Base-by-base conservation (phyloP, 1,140 invertebrate species). In the Ylistrum balloti region DNA sequence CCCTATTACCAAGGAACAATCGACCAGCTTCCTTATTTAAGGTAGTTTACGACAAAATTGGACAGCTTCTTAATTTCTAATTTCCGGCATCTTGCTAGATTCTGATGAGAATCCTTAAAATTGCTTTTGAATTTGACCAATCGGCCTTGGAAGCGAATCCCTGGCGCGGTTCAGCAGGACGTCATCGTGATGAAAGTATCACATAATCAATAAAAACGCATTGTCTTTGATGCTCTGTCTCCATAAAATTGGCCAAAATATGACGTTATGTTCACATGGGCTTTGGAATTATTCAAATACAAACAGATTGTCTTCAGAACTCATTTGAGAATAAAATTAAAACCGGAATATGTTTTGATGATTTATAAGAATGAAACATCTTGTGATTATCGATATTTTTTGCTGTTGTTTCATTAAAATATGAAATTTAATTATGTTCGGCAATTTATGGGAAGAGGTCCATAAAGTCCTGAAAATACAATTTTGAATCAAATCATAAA, bases 21-120 rank as follows among this genome's bases (percentile, higher is more conserved):
- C 56, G 28, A 17, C 56, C 9, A 74, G 22, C 56, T 74, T 74
- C 56, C 56, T 74, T 74, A 74, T 74, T 74, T 74, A 74, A 74
- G 56, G 56, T 74, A n/a, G 56, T 74, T 74, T 74, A 74, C 56
- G 56, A 74, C 22, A 74, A 74, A 74, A 74, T 74, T 74, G 56
- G 56, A 74, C 56, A 74, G 56, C 56, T 74, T n/a, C 56, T 74
- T 74, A 74, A 74, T 74, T 74, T 74, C 56, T 74, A 74, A 74
- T 74, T 74, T 74, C 56, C 56, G 56, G 5, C 56, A 28, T 74
- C 56, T 5, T 28, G 56, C 22, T 17, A 28, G 56, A 74, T 28
- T 74, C 56, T 74, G 56, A 74, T 74, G 56, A 74, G 56, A 74
- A n/a, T n/a, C 56, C 56, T 74, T 74, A 74, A 74, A 74, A 74